Base-by-base conservation (phyloP, 2,113 vertebrate genomes). In the Proteles cristata region DNA sequence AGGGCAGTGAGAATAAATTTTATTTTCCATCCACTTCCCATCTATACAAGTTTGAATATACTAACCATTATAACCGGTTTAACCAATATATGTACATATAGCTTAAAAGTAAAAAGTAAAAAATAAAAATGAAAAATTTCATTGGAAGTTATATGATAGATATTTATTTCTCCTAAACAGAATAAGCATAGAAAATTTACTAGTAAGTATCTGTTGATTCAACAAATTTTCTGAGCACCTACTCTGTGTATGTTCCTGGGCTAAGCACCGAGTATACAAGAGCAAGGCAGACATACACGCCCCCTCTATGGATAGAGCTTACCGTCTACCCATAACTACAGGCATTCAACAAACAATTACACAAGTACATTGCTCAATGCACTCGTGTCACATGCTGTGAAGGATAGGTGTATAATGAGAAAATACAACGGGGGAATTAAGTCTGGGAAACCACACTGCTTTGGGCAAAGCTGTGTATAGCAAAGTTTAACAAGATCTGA, bases 261-360 rank as follows among this genome's bases (percentile, higher is more conserved):
- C 2, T 74, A 35, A 61, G n/a, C 31, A 28, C 15, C 79, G 11
- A 3, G 53, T 96, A 39, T 84, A 15, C 48, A 39, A 16, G 4
- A 39, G 26, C 39, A 39, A 39, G 39, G 3, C 87, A 93, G 69
- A 93, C 25, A 76, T 71, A 50, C 2, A 3, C 25, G 16, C 25
- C 33, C 17, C 31, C 15, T 66, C 15, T 66, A 35, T 31, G 25
- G n/a, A 74, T 2, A 74, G 28, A 88, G 65, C 61, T 95, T 83
- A 61, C 3, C 48, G 21, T 95, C 77, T 87, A 61, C 14, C 11
- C 16, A n/a, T 43, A 73, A 89, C 96, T n/a, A 85, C 19, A 88
- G 50, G 50, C 28, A 77, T 43, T 71, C 81, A 93, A 65, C 43
- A 94, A 90, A 92, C 76, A 94, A 90, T 55, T 93, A 88, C 58